These are phyloP conservation scores for Pseudolycoriella hygida DNA, from an alignment of 2,888 invertebrate genomes.

Conservation along the genomic window DNA sequence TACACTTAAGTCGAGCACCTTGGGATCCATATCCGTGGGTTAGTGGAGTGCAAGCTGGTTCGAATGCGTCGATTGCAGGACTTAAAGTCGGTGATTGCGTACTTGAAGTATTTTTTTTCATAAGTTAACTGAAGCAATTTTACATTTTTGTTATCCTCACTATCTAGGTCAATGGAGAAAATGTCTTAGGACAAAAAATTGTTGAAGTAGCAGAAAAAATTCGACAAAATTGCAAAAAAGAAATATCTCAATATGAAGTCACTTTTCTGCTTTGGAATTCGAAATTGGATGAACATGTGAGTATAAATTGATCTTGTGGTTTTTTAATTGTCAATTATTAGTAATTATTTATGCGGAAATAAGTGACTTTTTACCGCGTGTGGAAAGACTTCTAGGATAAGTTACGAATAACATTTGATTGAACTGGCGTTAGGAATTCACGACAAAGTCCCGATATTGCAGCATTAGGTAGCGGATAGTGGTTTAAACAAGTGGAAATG, in stretches of 20 bases:
- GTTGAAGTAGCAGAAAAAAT: constrained; percentile 22
- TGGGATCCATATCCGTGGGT: constrained; percentile 76
- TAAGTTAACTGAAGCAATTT: not conserved
- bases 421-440: too few relatives aligned
- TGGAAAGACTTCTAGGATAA: too few relatives aligned
- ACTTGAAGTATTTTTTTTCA: constrained; percentile 29
- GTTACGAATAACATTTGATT: too few relatives aligned
- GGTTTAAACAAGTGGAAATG: too few relatives aligned
- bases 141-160: not conserved
- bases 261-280: constrained; percentile 26
- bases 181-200: constrained; percentile 25
- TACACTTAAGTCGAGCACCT: constrained; percentile 53
- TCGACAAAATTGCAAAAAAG: constrained; percentile 19
- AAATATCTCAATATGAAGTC: constrained; percentile 20
- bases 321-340: too few relatives aligned
- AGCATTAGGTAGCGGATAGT: too few relatives aligned
- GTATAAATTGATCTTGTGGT: too few relatives aligned
- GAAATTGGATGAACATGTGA: constrained; percentile 14
- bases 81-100: constrained; percentile 51
- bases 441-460: too few relatives aligned
- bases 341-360: too few relatives aligned
- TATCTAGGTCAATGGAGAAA: constrained; percentile 11
- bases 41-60: constrained; percentile 39
- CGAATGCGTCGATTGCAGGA: constrained; percentile 44
- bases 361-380: too few relatives aligned